Conservation (phyloP, 92 coral and sea anemone species). For the Isaurus tuberculatus region DNA sequence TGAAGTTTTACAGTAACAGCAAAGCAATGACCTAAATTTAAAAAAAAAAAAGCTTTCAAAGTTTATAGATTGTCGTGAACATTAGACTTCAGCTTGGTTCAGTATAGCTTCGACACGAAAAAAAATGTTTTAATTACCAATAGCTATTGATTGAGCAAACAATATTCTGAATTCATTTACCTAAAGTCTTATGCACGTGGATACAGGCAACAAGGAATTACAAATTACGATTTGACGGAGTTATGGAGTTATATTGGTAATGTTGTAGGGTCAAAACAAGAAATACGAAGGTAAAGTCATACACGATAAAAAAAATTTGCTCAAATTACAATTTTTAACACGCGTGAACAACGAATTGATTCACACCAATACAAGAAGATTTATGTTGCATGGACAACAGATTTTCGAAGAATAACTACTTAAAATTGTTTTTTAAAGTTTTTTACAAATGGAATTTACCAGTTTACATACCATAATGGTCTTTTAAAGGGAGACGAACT, state of each 20-base stretch:
- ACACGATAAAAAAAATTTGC: background rate
- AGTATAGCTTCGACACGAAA: too few species aligned
- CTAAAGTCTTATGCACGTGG: background rate
- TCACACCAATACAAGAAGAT: background rate
- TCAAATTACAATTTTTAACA: too few species aligned
- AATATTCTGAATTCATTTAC: background rate
- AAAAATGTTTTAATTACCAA: background rate
- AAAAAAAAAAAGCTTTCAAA: background rate
- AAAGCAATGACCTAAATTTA: background rate
- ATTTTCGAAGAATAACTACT: background rate
- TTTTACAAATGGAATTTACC: background rate
- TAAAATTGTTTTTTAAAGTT: background rate
- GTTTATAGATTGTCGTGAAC: background rate
- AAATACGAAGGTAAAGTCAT: background rate
- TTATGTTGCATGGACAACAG: background rate
- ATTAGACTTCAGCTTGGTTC: background rate
- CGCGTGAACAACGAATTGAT: background rate
- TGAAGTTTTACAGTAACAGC: background rate
- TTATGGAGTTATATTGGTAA: background rate
- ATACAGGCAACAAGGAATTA: background rate
- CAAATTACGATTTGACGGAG: background rate
- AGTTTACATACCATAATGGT: background rate
- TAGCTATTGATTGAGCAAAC: background rate
- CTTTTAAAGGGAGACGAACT: background rate
- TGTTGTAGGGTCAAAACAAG: background rate